Evolutionary conservation across 23 tunicate species (phyloP).

Genomic region (Halocynthia aurantium): DNA sequence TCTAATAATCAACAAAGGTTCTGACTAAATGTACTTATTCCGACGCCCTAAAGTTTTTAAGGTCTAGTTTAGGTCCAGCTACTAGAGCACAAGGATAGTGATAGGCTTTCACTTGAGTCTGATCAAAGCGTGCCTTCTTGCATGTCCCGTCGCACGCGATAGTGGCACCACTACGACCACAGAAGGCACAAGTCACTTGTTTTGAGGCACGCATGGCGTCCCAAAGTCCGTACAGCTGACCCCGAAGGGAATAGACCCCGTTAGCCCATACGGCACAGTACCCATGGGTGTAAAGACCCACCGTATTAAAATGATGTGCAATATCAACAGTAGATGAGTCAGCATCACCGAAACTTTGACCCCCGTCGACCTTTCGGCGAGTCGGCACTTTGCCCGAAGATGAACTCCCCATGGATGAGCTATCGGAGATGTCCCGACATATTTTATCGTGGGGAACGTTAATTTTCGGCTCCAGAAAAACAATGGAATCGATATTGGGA

Average conservation of each 20-base stretch:
- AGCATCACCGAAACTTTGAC: no score
- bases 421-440: not conserved
- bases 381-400: no score
- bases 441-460: slow-evolving; percentile 2
- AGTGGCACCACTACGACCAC: slow-evolving; percentile 21
- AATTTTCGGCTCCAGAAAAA: slow-evolving; percentile 45
- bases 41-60: no score
- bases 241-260: slow-evolving; percentile 33
- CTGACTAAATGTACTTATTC: no score
- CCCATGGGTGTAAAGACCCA: slow-evolving; percentile 40
- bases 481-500: slow-evolving; percentile 44
- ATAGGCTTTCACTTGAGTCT: slow-evolving; percentile 10
- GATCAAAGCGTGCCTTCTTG: not conserved
- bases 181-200: slow-evolving; percentile 1
- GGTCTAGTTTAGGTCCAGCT: no score
- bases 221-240: slow-evolving; percentile 39
- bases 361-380: no score
- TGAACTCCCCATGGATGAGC: no score
- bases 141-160: slow-evolving; percentile 2
- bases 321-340: slow-evolving; percentile 24
- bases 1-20: no score
- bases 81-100: slow-evolving; percentile 8
- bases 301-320: slow-evolving; percentile 31
- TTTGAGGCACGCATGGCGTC: not conserved
- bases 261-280: slow-evolving; percentile 70